phyloP scores from a whole-genome alignment of 2,113 vertebrate species.

The Saguinus imperator region DNA sequence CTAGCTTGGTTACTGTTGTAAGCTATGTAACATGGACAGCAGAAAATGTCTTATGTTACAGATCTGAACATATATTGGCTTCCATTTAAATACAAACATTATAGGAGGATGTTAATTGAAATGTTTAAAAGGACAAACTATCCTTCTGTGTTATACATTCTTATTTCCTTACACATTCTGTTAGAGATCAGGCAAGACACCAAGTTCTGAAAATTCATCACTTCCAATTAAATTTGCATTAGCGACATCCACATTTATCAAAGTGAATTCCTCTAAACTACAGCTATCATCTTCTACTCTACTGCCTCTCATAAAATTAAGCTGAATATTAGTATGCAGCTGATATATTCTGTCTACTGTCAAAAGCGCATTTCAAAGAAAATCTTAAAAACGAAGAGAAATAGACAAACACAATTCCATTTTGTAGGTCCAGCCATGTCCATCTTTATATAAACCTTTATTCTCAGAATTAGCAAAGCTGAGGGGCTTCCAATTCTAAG shows the following conservation, averaged over 20 bases:
- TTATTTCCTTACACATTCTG: not conserved
- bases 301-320: not conserved
- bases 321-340: constrained; percentile 29
- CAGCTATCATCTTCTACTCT: constrained; percentile 22
- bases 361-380: constrained; percentile 30
- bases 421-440: not conserved
- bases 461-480: not conserved
- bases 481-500: not conserved
- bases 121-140: constrained; percentile 10
- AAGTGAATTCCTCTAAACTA: constrained; percentile 40
- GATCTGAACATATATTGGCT: not conserved
- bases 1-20: not conserved
- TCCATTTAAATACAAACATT: constrained; percentile 6
- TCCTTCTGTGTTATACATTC: constrained; percentile 27
- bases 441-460: not conserved
- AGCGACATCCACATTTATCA: constrained; percentile 49
- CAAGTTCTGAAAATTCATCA: constrained; percentile 16
- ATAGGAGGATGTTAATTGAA: constrained; percentile 11
- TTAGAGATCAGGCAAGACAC: not conserved
- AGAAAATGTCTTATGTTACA: not conserved
- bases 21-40: not conserved
- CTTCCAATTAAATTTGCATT: constrained; percentile 44
- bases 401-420: not conserved
- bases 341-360: not conserved
- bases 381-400: constrained; percentile 17